These are phyloP conservation scores for Natrix natrix DNA, from an alignment of 2,797 vertebrate genomes.

Conservation along the genomic window DNA sequence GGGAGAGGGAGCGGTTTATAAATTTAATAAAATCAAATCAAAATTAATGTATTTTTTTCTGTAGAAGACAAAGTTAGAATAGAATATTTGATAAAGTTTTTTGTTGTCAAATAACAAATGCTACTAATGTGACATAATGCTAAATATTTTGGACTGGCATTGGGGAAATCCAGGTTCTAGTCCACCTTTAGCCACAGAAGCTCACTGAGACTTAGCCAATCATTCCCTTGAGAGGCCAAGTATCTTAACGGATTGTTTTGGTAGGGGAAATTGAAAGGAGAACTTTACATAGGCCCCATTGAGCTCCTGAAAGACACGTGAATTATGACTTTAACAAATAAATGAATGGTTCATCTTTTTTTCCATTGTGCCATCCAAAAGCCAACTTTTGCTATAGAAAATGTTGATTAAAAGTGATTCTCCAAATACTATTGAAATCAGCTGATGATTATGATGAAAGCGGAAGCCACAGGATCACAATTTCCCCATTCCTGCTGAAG, in stretches of 20 bases:
- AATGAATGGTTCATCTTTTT: not conserved
- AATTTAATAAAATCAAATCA: too few species aligned
- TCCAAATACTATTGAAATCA: not conserved
- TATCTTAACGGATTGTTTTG: not conserved
- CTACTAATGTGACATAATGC: not conserved
- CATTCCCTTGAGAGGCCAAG: not conserved
- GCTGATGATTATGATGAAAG: not conserved
- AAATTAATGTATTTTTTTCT: not conserved
- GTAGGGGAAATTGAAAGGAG: not conserved
- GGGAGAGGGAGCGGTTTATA: too few species aligned
- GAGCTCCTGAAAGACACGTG: not conserved
- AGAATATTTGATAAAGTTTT: not conserved
- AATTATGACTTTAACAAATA: not conserved
- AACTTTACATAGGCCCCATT: not conserved
- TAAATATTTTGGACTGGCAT: not conserved
- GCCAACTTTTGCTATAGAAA: not conserved
- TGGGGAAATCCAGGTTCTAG: not conserved
- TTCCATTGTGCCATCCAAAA: not conserved
- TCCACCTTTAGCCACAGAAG: not conserved
- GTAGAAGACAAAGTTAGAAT: not conserved
- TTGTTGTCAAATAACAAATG: not conserved
- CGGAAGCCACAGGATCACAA: not conserved
- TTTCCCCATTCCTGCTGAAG: not conserved
- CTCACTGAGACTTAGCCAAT: not conserved
- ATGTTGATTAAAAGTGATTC: not conserved